These are phyloP conservation scores for Carassius auratus DNA, from an alignment of 2,113 vertebrate species.

Conservation along the genomic window DNA sequence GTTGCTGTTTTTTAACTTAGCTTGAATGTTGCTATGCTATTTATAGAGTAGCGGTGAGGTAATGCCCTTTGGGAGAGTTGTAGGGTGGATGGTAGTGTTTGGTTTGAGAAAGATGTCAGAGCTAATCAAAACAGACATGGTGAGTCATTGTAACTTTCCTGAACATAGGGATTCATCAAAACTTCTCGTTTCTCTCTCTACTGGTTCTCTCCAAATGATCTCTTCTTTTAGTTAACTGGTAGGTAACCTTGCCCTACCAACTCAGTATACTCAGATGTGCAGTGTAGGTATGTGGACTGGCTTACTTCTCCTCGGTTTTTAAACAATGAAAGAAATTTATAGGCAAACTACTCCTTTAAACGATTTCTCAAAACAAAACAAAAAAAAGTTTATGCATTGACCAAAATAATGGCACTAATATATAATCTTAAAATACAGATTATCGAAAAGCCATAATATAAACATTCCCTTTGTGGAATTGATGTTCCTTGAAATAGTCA, in stretches of 20 bases:
- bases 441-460: background rate
- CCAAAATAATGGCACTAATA: background rate
- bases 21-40: constrained; percentile 14
- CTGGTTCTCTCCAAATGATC: background rate
- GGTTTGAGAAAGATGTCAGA: constrained; percentile 5
- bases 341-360: background rate
- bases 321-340: background rate
- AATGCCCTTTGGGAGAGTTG: constrained; percentile 19
- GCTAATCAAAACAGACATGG: constrained; percentile 9
- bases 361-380: background rate
- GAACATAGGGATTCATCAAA: background rate
- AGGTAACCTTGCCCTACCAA: background rate
- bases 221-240: background rate
- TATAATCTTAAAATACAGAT: background rate
- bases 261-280: background rate
- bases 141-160: constrained; percentile 12
- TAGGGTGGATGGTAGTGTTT: background rate
- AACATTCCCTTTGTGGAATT: background rate
- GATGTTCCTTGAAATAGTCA: constrained; percentile 11
- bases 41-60: background rate
- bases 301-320: background rate
- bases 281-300: background rate
- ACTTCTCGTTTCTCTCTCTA: background rate
- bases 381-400: too few species aligned
- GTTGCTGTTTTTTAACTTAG: background rate